Conservation (phyloP, 2,113 vertebrate genomes). For the Tragulus kanchil region DNA sequence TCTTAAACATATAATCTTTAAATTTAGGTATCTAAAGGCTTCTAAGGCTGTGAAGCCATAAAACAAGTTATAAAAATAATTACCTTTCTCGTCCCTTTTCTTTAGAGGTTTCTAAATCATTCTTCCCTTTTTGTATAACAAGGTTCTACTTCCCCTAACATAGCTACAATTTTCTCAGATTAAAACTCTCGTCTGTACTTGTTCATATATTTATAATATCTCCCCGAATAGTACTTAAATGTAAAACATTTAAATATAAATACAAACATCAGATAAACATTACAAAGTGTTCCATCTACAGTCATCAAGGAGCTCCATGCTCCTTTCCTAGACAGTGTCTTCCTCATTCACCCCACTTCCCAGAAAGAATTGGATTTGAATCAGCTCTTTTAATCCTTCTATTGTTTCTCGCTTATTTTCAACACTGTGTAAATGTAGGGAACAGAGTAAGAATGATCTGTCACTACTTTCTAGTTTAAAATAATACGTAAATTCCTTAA, state of each 20-base stretch:
- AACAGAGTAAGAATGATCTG: not conserved
- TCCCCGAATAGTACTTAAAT: not conserved
- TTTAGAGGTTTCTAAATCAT: not conserved
- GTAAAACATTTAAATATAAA: not conserved
- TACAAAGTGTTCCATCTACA: not conserved
- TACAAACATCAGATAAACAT: not conserved
- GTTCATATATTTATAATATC: not conserved
- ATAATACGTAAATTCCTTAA: not conserved
- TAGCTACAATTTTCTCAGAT: not conserved
- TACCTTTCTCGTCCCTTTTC: not conserved
- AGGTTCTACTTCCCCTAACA: not conserved
- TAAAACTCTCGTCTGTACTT: not conserved
- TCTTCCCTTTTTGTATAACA: not conserved
- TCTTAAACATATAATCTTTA: not conserved
- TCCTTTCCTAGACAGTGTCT: not conserved
- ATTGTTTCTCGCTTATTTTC: not conserved
- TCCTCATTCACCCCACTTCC: not conserved
- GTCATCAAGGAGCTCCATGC: not conserved
- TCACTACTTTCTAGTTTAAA: slow-evolving; percentile 1
- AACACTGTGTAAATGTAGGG: not conserved
- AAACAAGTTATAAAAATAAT: not conserved
- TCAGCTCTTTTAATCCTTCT: not conserved
- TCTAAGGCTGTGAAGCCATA: not conserved
- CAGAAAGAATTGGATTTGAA: not conserved
- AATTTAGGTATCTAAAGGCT: not conserved